These are phyloP conservation scores for Rhadina sibilatrix DNA, from an alignment of 2,113 vertebrate genomes.

Conservation along the genomic window DNA sequence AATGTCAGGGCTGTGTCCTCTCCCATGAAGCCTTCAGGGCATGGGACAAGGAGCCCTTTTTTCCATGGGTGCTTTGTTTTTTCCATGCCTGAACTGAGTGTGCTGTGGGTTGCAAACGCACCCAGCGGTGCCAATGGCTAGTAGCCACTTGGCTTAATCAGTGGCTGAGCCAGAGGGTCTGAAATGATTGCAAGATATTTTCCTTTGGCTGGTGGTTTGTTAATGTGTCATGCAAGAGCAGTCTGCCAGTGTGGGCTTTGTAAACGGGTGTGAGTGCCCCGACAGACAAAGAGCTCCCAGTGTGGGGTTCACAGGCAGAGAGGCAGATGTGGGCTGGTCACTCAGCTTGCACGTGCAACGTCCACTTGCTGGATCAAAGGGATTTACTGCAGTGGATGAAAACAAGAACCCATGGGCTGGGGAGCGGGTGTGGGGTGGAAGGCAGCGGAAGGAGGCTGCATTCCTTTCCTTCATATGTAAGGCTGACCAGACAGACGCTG, in stretches of 20 bases:
- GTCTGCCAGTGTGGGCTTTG: neutral
- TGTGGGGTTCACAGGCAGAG: neutral
- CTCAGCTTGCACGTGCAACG: neutral
- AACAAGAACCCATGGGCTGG: neutral
- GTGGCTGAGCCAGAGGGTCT: slow-evolving; percentile 38
- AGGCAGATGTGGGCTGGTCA: neutral
- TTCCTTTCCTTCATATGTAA: slow-evolving; percentile 44
- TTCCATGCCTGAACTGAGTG: neutral
- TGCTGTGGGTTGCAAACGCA: neutral
- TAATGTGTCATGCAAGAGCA: neutral
- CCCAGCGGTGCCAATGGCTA: slow-evolving; percentile 38
- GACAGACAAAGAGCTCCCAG: slow-evolving; percentile 30
- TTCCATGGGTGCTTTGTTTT: neutral
- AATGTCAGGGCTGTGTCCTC: neutral
- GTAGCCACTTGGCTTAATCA: slow-evolving; percentile 55
- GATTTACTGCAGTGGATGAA: neutral
- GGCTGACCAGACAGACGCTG: slow-evolving; percentile 30
- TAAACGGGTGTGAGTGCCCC: neutral
- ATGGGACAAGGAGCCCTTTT: neutral
- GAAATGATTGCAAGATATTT: slow-evolving; percentile 52
- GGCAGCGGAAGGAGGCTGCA: slow-evolving; percentile 29
- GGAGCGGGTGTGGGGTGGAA: neutral
- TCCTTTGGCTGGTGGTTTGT: slow-evolving; percentile 45
- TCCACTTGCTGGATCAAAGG: slow-evolving; percentile 3
- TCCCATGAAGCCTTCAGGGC: neutral